phyloP scores from a whole-genome alignment of 2,797 vertebrate species.

The Melanotaenia parkinsoni region DNA sequence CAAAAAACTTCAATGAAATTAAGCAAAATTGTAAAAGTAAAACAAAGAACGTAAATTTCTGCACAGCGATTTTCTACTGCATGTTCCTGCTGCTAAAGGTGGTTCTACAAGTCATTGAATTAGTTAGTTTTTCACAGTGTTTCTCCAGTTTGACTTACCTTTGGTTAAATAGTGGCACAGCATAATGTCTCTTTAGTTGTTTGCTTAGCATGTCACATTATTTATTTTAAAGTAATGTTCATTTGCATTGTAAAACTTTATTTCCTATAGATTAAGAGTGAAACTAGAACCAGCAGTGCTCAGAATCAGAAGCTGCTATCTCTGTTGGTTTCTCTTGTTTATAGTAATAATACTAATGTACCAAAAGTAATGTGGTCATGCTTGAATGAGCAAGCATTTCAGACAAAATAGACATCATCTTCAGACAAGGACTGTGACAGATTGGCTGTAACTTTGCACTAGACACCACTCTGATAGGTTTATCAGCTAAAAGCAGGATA shows the following conservation, averaged over 20 bases:
- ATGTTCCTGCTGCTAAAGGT: not conserved
- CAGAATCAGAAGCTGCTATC: constrained; percentile 10
- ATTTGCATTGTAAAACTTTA: not conserved
- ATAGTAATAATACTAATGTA: constrained; percentile 19
- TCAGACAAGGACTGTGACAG: constrained; percentile 23
- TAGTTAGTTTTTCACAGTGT: not conserved
- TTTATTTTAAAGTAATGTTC: not conserved
- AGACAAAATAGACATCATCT: constrained; percentile 27
- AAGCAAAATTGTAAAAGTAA: not conserved
- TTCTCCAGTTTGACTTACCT: not conserved
- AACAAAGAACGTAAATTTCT: not conserved
- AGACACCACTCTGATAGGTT: constrained; percentile 55
- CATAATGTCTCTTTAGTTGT: not conserved
- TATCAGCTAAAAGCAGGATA: constrained; percentile 60
- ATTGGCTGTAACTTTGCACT: constrained; percentile 50
- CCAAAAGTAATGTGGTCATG: constrained; percentile 5
- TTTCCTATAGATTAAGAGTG: not conserved
- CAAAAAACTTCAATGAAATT: not conserved
- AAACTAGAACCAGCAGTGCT: not conserved
- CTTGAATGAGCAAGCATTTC: constrained; percentile 5
- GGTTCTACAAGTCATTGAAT: not conserved
- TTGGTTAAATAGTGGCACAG: not conserved
- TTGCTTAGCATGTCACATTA: not conserved
- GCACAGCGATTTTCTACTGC: not conserved
- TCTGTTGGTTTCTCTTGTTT: constrained; percentile 26